Conservation (phyloP, 92 coral and sea anemone genomes). For the Porites evermanni region DNA sequence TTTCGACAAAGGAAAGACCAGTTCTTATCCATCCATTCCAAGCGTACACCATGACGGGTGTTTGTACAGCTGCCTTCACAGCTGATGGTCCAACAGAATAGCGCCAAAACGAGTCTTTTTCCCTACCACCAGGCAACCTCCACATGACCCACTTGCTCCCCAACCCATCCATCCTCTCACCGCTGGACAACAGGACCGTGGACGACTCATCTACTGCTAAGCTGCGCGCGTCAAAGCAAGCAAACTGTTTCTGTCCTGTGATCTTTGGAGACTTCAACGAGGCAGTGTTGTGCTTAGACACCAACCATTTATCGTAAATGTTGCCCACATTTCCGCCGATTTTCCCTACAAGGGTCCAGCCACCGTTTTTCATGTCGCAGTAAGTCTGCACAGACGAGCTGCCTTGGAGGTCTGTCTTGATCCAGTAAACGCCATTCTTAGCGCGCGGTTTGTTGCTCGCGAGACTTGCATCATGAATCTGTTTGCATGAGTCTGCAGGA, state of each 20-base stretch:
- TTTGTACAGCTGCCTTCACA: constrained; percentile 44
- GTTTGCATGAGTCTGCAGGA: constrained; percentile 31
- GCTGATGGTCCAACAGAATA: constrained; percentile 40
- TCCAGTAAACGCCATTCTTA: constrained; percentile 87
- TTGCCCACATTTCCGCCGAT: constrained; percentile 67
- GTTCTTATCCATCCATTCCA: constrained; percentile 8
- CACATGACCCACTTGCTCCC: constrained; percentile 67
- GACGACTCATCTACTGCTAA: constrained; percentile 46
- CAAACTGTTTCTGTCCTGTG: constrained; percentile 28
- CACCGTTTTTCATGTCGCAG: constrained; percentile 89
- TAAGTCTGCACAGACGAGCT: constrained; percentile 64
- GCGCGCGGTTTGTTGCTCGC: constrained; percentile 17
- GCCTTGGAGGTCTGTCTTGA: constrained; percentile 67
- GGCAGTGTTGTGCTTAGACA: neutral
- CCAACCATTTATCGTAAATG: constrained; percentile 32
- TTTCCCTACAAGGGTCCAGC: constrained; percentile 80
- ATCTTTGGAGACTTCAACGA: constrained; percentile 2
- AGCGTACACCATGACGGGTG: constrained; percentile 34
- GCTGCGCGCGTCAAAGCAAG: constrained; percentile 31
- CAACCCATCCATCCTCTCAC: constrained; percentile 36
- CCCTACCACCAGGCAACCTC: constrained; percentile 60
- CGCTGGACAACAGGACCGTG: constrained; percentile 68
- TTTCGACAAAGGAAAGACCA: too few relatives aligned
- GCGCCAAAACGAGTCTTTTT: constrained; percentile 56
- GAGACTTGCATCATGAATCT: constrained; percentile 71